phyloP scores from a whole-genome alignment of 2,888 invertebrate genomes.

The Sinodicranocentrus sp. region DNA sequence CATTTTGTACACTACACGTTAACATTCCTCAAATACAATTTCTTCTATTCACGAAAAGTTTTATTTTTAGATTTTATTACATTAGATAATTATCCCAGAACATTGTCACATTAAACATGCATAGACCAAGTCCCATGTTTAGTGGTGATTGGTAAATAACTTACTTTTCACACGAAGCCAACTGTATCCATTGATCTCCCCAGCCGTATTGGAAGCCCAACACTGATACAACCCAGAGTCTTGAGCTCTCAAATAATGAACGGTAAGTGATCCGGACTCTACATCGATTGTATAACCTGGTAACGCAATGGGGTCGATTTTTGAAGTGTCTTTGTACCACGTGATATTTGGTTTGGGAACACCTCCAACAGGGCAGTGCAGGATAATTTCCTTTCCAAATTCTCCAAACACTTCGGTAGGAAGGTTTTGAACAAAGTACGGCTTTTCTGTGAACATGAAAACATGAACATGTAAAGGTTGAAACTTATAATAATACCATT shows the following conservation, averaged over 20 bases:
- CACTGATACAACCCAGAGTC: slow-evolving; percentile 98
- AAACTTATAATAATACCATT: too few relatives aligned
- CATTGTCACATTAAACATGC: too few relatives aligned
- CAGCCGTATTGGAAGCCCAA: slow-evolving; percentile 92
- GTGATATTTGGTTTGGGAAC: slow-evolving; percentile 91
- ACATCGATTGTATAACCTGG: slow-evolving; percentile 87
- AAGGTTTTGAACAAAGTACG: slow-evolving; percentile 85
- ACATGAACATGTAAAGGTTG: too few relatives aligned
- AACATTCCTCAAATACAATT: too few relatives aligned
- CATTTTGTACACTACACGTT: too few relatives aligned
- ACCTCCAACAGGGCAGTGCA: slow-evolving; percentile 93
- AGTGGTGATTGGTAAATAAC: too few relatives aligned
- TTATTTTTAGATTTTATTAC: too few relatives aligned
- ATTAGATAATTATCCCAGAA: too few relatives aligned
- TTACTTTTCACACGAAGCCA: slow-evolving; percentile 98
- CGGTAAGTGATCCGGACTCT: slow-evolving; percentile 87
- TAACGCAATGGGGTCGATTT: slow-evolving; percentile 74
- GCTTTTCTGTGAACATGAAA: slow-evolving; percentile 84
- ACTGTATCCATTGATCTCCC: slow-evolving; percentile 91
- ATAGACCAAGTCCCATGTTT: too few relatives aligned
- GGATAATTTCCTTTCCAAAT: slow-evolving; percentile 87
- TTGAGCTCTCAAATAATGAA: slow-evolving; percentile 80
- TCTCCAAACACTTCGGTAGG: slow-evolving; percentile 91
- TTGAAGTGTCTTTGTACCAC: slow-evolving; percentile 89
- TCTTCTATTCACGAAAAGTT: too few relatives aligned